These are phyloP conservation scores for Daubentonia madagascariensis DNA, from an alignment of 2,113 vertebrate species.

Conservation along the genomic window DNA sequence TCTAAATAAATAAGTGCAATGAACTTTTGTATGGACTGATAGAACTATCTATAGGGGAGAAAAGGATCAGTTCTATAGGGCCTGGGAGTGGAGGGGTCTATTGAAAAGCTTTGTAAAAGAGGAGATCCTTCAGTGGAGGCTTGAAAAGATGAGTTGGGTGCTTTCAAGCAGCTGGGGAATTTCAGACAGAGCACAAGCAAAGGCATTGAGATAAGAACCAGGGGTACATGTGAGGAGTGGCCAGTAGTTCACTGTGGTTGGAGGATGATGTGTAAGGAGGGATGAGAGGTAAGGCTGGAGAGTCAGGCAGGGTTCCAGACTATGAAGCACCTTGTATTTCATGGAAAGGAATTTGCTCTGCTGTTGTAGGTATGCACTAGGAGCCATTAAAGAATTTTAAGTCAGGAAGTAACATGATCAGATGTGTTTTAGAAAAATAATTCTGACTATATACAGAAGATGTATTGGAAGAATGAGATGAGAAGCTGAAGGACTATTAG, in stretches of 20 bases:
- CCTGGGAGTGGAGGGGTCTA: not conserved
- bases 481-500: not conserved
- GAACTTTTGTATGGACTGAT: not conserved
- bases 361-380: not conserved
- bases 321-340: not conserved
- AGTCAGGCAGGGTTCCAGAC: not conserved
- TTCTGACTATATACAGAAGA: not conserved
- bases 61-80: not conserved
- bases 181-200: not conserved
- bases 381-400: slow-evolving; percentile 8
- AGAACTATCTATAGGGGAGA: not conserved
- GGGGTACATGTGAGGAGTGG: not conserved
- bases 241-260: not conserved
- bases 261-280: not conserved
- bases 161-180: not conserved
- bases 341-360: not conserved
- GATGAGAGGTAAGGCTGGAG: not conserved
- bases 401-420: not conserved
- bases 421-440: not conserved
- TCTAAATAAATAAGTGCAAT: not conserved
- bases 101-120: not conserved
- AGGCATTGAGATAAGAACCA: not conserved
- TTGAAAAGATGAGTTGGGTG: slow-evolving; percentile 18
- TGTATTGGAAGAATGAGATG: not conserved
- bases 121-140: not conserved